phyloP scores from a whole-genome alignment of 2,888 invertebrate genomes.

The Cephonodes hylas region DNA sequence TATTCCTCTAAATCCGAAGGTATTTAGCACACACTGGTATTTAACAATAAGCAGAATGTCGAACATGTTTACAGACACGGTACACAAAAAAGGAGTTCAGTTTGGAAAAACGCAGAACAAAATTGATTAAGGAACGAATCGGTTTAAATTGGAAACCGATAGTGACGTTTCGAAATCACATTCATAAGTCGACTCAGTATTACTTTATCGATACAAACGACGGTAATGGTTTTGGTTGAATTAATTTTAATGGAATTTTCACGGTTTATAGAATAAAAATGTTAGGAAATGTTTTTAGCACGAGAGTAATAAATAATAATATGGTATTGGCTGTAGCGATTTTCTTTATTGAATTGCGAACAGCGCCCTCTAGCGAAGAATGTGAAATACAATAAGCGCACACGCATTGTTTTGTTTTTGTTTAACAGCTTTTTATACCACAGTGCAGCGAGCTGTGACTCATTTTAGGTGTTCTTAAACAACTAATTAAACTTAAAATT shows the following conservation, averaged over 20 bases:
- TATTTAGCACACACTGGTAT: conserved; percentile 38
- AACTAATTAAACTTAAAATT: conserved; percentile 54
- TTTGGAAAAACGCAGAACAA: conserved; percentile 74
- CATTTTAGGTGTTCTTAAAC: conserved; percentile 19
- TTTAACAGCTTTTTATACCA: conserved; percentile 24
- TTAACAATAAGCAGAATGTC: conserved; percentile 57
- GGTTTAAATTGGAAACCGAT: conserved; percentile 81
- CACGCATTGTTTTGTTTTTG: conserved; percentile 55
- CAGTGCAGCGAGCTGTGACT: conserved; percentile 6
- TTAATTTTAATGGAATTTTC: conserved; percentile 81
- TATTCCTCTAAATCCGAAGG: background rate
- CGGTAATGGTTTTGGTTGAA: conserved; percentile 79
- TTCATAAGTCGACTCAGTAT: conserved; percentile 78
- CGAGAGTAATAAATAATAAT: conserved; percentile 67
- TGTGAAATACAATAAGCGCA: conserved; percentile 55
- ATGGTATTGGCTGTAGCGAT: conserved; percentile 33
- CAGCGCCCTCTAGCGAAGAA: conserved; percentile 59
- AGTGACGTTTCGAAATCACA: conserved; percentile 80
- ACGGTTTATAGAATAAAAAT: conserved; percentile 77
- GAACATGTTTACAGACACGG: conserved; percentile 62
- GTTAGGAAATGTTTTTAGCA: conserved; percentile 75
- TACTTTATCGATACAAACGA: conserved; percentile 79
- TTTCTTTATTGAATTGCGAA: conserved; percentile 29
- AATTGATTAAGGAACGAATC: conserved; percentile 81
- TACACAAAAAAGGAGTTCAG: conserved; percentile 63